Percentiles rank a stretch among this genome's conserved stretches.
Conservation (phyloP, 2,888 invertebrate genomes). For the Fissipunctia ypsillon region DNA sequence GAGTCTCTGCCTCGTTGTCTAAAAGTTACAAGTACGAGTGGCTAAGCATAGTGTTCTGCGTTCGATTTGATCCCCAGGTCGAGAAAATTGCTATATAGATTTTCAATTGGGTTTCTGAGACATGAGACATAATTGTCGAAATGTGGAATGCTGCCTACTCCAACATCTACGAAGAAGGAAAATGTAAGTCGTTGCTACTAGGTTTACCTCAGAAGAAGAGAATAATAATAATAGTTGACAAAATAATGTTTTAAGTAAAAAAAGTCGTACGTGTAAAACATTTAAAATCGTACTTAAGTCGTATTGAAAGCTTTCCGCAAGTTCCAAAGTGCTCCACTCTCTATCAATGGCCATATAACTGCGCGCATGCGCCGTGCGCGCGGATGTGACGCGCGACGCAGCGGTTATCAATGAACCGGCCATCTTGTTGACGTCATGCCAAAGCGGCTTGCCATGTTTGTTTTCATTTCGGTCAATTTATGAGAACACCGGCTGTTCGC, state of each 20-base stretch:
- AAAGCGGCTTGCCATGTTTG: slow-evolving; percentile 83
- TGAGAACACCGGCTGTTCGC: slow-evolving; percentile 65
- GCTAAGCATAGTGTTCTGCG: background rate
- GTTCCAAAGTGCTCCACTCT: slow-evolving; percentile 72
- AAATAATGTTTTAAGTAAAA: too few species aligned
- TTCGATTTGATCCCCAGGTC: background rate
- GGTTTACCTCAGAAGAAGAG: too few species aligned
- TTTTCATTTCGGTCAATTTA: slow-evolving; percentile 80
- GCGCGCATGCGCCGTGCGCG: slow-evolving; percentile 56
- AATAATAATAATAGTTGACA: too few species aligned
- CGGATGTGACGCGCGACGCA: slow-evolving; percentile 77
- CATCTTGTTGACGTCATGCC: slow-evolving; percentile 87
- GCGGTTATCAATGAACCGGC: slow-evolving; percentile 85
- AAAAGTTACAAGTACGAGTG: background rate
- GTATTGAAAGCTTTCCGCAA: slow-evolving; percentile 58
- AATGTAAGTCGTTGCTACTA: too few species aligned
- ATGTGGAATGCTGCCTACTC: too few species aligned
- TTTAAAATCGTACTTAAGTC: background rate
- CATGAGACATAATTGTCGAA: too few species aligned
- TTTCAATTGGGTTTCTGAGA: background rate
- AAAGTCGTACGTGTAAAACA: too few species aligned
- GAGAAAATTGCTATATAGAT: background rate
- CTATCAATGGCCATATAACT: slow-evolving; percentile 87
- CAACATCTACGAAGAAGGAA: too few species aligned
- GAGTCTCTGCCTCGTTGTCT: background rate